These are phyloP conservation scores for Tigriopus californicus DNA, from an alignment of 2,888 invertebrate species.

Conservation along the genomic window DNA sequence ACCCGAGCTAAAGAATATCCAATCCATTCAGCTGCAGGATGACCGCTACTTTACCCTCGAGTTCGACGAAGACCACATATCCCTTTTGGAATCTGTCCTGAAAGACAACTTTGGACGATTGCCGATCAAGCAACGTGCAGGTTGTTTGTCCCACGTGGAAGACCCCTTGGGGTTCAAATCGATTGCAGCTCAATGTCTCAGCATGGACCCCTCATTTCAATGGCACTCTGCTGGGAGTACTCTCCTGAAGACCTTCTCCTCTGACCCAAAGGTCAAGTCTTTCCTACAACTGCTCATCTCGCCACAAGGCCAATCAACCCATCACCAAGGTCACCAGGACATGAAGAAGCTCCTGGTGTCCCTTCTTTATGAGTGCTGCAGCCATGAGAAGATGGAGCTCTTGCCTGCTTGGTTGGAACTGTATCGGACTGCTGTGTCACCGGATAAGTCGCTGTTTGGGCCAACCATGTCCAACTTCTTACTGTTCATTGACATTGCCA, in stretches of 20 bases:
- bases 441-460: background rate
- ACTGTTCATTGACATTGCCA: no score
- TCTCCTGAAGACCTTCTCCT: conserved; percentile 12
- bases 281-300: conserved; percentile 12
- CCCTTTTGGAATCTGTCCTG: background rate
- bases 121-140: conserved; percentile 71
- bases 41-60: background rate
- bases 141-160: conserved; percentile 64
- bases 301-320: background rate
- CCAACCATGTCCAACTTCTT: no score
- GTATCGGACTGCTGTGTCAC: background rate
- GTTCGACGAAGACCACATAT: background rate
- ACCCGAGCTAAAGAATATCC: background rate
- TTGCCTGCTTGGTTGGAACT: conserved; percentile 44
- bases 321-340: conserved; percentile 18
- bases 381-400: conserved; percentile 54
- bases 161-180: conserved; percentile 65
- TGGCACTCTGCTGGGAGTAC: conserved; percentile 31
- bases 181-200: conserved; percentile 56
- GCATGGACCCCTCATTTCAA: conserved; percentile 45
- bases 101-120: conserved; percentile 25
- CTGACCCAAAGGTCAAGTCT: conserved; percentile 7
- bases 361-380: conserved; percentile 57
- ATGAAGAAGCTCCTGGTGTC: conserved; percentile 37
- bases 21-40: background rate